Evolutionary conservation across 1,140 invertebrate genomes (phyloP), one percentile per base, ranked within the genome.

Genomic region (Sitophilus oryzae): DNA sequence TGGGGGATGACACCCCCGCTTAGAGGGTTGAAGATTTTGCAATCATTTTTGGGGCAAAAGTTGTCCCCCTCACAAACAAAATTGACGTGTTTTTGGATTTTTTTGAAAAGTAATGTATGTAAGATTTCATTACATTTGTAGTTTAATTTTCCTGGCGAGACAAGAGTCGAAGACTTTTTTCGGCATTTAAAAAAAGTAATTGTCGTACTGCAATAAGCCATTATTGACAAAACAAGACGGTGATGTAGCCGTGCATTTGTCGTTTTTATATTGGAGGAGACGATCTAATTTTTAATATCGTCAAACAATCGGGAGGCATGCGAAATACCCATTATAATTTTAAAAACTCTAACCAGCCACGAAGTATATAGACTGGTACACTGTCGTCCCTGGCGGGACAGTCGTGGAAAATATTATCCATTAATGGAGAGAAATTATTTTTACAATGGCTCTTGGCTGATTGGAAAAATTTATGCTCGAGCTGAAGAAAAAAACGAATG

Each of bases 351-450:
- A 21, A 21, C 40, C n/a, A 47, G 36, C 45, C 45, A 47, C 45
- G 45, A 47, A 47, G 43, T 11, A 40, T 45, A 47, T 47, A 47
- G 45, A 47, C 45, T 47, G 45, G 45, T 47, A 47, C 45, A 20
- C 19, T 5, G 18, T n/a, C 22, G n/a, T 30, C 30, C 45, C 35
- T n/a, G n/a, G 16, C 11, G 16, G 30, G 45, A 47, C 45, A 47
- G 30, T 47, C 4, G 45, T 4, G 15, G 30, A 30, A 36, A 47
- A 47, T 47, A 47, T 19, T 4, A 19, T 20, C 25, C 16, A 16
- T 35, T 47, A 47, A 47, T 47, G 19, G 21, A 47, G 8, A 14
- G n/a, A 47, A 47, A 23, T 23, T 15, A 18, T 47, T 47, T 47
- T 47, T 30, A 6, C 25, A 5, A 30, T 11, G 5, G 25, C 11